Conservation (phyloP, 2,797 vertebrate genomes). For the Jordanella pulchra region DNA sequence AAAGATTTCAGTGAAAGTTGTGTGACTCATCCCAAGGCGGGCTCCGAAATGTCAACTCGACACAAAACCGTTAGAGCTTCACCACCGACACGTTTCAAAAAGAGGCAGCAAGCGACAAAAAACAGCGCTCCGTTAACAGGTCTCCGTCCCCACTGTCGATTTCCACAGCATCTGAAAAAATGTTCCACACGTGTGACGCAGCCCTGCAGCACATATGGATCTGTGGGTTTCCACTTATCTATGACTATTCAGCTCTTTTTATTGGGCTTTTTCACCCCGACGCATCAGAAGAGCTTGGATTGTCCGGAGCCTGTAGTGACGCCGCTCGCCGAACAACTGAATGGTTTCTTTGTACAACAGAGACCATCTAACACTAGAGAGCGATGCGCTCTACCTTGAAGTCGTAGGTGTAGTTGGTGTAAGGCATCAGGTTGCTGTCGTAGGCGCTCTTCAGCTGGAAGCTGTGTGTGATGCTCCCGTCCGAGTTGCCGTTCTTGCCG, state of each 20-base stretch:
- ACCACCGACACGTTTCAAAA: not conserved
- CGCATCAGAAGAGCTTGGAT: no score
- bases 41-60: not conserved
- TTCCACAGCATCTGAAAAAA: not conserved
- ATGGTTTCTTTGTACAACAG: no score
- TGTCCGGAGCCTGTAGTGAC: no score
- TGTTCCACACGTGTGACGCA: not conserved
- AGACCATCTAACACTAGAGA: no score
- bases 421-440: constrained; percentile 96
- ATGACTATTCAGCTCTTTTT: not conserved
- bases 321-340: no score
- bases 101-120: not conserved
- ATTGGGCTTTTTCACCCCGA: no score
- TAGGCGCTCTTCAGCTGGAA: constrained; percentile 98
- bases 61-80: not conserved
- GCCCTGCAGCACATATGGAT: not conserved
- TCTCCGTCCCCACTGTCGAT: not conserved
- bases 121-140: not conserved
- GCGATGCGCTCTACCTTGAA: constrained; percentile 83
- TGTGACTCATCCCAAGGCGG: not conserved
- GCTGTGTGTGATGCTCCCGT: constrained; percentile 94
- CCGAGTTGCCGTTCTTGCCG: constrained; percentile 89
- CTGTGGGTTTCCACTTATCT: not conserved
- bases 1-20: not conserved
- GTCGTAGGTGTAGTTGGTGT: constrained; percentile 99